Conservation (phyloP, 2,797 vertebrate species). For the Zenarchopterus dispar region DNA sequence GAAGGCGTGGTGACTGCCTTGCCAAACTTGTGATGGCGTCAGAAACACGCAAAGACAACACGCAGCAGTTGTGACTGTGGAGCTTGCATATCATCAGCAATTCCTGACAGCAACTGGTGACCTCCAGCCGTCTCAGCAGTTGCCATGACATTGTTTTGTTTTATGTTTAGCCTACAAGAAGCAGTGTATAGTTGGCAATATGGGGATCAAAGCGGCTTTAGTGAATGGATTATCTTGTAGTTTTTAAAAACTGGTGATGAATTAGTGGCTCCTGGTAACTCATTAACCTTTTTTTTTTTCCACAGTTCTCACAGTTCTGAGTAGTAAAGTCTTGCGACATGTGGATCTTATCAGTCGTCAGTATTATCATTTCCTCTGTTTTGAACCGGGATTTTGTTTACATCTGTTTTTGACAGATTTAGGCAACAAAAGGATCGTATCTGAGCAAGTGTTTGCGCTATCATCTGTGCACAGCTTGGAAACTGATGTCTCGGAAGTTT, state of each 20-base stretch:
- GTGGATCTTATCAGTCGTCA: slow-evolving; percentile 42
- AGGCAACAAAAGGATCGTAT: slow-evolving; percentile 14
- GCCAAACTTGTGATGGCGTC: slow-evolving; percentile 52
- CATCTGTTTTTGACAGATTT: slow-evolving; percentile 40
- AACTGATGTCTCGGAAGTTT: slow-evolving; percentile 18
- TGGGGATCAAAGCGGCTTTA: slow-evolving; percentile 33
- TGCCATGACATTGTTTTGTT: slow-evolving; percentile 72
- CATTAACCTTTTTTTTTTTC: slow-evolving; percentile 65
- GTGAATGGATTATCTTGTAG: slow-evolving; percentile 75
- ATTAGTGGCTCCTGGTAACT: slow-evolving; percentile 69
- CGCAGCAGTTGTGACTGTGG: slow-evolving; percentile 64
- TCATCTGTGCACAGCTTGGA: slow-evolving; percentile 9
- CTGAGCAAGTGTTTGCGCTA: slow-evolving; percentile 21
- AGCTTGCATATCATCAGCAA: slow-evolving; percentile 74
- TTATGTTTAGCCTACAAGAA: slow-evolving; percentile 68
- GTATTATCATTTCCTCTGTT: slow-evolving; percentile 38
- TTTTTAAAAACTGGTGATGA: slow-evolving; percentile 70
- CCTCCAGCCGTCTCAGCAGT: slow-evolving; percentile 71
- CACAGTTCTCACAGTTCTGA: slow-evolving; percentile 15
- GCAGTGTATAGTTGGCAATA: slow-evolving; percentile 41
- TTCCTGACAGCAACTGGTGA: slow-evolving; percentile 77
- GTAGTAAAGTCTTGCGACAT: slow-evolving; percentile 1
- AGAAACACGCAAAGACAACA: slow-evolving; percentile 72
- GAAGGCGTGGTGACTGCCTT: slow-evolving; percentile 32
- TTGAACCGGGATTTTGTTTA: slow-evolving; percentile 48